phyloP scores from a whole-genome alignment of 2,797 vertebrate species.

The Falco naumanni region DNA sequence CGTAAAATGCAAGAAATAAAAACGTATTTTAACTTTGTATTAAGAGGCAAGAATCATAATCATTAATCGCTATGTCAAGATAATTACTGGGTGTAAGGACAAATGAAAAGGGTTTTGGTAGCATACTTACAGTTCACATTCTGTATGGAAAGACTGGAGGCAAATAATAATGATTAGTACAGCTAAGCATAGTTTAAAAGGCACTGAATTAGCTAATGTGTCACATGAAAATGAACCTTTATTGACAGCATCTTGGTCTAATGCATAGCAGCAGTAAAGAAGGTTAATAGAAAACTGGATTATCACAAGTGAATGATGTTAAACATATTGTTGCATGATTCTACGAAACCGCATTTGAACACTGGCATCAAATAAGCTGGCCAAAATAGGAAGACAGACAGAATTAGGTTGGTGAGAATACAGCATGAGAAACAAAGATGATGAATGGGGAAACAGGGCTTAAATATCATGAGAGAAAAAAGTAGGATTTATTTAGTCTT shows the following conservation, averaged over 20 bases:
- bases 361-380: background rate
- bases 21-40: background rate
- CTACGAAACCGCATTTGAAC: background rate
- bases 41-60: background rate
- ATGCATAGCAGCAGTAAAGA: background rate
- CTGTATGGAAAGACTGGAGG: background rate
- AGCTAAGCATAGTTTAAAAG: slow-evolving; percentile 45
- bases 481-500: background rate
- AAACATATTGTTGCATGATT: background rate
- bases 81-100: slow-evolving; percentile 28
- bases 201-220: slow-evolving; percentile 27
- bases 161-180: slow-evolving; percentile 56
- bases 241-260: slow-evolving; percentile 13
- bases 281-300: slow-evolving; percentile 43
- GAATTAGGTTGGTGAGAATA: slow-evolving; percentile 28
- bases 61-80: slow-evolving; percentile 28
- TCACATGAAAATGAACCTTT: slow-evolving; percentile 11
- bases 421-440: background rate
- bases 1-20: background rate
- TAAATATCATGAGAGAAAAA: background rate
- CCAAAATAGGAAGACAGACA: background rate
- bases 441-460: slow-evolving; percentile 19
- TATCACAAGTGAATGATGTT: slow-evolving; percentile 10
- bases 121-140: background rate
- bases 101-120: slow-evolving; percentile 26